Evolutionary conservation across 2,113 vertebrate species (phyloP).

Genomic region (Mustelus asterias): DNA sequence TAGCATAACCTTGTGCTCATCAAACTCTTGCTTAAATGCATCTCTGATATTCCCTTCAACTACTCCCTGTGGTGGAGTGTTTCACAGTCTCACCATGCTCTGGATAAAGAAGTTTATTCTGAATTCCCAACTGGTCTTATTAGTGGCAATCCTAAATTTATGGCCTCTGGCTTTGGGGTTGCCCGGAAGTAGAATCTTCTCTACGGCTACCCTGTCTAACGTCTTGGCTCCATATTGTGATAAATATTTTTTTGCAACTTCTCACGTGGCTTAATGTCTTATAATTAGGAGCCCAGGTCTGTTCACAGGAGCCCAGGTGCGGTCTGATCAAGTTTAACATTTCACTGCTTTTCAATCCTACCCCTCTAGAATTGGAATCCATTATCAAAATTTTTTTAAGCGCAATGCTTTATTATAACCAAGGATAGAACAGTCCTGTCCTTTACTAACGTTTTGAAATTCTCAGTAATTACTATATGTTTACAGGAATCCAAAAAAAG

Average conservation of each 20-base stretch:
- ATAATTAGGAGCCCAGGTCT: background rate
- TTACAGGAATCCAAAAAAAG: constrained; percentile 89
- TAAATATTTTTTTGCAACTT: background rate
- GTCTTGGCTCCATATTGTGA: background rate
- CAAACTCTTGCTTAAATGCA: background rate
- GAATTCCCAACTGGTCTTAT: background rate
- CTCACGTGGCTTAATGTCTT: background rate
- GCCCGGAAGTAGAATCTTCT: background rate
- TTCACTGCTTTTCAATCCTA: background rate
- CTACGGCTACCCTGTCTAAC: background rate
- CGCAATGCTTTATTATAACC: background rate
- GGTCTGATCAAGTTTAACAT: background rate
- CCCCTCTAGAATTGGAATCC: background rate
- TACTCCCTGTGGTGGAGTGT: background rate
- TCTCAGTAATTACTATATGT: background rate
- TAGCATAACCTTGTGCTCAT: background rate
- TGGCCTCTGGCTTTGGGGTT: background rate
- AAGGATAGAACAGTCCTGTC: background rate
- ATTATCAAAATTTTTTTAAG: background rate
- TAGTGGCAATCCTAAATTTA: background rate
- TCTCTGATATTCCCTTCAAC: background rate
- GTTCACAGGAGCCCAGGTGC: background rate
- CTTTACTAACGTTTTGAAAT: background rate
- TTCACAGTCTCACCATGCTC: background rate
- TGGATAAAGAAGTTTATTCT: background rate